Evolutionary conservation across 1,140 invertebrate species (phyloP).

Genomic region (Batillaria attramentaria): DNA sequence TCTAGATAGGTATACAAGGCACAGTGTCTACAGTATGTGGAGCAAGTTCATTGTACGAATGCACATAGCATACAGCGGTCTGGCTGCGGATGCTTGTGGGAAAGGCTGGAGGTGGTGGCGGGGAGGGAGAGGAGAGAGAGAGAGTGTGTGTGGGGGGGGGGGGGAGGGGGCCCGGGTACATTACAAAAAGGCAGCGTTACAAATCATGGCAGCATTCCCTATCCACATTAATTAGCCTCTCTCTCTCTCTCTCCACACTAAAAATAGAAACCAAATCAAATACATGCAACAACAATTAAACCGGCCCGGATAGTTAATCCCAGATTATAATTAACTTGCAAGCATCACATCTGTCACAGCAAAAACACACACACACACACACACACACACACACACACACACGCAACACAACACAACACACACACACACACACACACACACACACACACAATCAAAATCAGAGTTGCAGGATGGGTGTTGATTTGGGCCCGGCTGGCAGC

Average conservation of each 20-base stretch:
- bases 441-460: no score
- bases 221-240: not conserved
- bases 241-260: not conserved
- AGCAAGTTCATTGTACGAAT: not conserved
- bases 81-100: not conserved
- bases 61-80: not conserved
- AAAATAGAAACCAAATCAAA: no score
- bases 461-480: no score
- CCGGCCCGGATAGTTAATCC: no score
- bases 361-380: no score
- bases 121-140: not conserved
- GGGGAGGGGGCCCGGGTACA: not conserved
- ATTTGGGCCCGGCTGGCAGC: not conserved
- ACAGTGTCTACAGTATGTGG: not conserved
- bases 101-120: not conserved
- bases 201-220: not conserved
- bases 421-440: no score
- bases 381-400: no score
- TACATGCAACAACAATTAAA: no score
- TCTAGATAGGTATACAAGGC: not conserved
- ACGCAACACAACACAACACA: no score
- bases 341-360: no score
- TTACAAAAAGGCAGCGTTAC: not conserved
- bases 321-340: no score
- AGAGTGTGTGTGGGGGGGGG: not conserved